phyloP scores from a whole-genome alignment of 2,113 vertebrate genomes.

The Copsychus sechellarum region DNA sequence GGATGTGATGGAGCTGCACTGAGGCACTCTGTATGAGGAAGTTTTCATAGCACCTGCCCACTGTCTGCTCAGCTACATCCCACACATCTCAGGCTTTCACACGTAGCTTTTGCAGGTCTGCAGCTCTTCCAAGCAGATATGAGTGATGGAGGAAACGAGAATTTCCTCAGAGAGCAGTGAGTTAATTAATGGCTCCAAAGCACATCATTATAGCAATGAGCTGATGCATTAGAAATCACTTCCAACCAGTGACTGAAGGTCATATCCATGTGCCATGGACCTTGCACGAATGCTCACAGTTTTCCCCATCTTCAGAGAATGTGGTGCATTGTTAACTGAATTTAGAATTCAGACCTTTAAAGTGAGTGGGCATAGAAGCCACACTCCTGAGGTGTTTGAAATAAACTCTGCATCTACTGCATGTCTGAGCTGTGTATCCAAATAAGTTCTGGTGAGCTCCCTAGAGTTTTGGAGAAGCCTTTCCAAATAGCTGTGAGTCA shows the following conservation, averaged over 20 bases:
- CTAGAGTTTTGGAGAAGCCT: neutral
- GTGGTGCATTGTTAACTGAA: neutral
- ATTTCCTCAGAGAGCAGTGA: neutral
- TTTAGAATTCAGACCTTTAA: neutral
- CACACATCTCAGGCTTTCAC: neutral
- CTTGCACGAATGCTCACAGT: neutral
- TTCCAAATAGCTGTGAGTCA: constrained; percentile 27
- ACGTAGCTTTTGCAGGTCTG: neutral
- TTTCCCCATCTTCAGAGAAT: neutral
- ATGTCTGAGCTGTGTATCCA: constrained; percentile 2
- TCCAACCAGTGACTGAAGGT: neutral
- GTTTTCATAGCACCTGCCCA: constrained; percentile 55
- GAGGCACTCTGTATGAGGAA: neutral
- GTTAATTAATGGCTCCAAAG: constrained; percentile 53
- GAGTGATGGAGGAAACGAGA: neutral
- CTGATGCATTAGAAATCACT: constrained; percentile 2
- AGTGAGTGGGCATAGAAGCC: neutral
- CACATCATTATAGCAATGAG: neutral
- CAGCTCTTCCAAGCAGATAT: neutral
- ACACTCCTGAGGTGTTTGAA: neutral
- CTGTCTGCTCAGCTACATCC: neutral
- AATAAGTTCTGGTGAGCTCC: neutral
- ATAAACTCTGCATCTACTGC: neutral
- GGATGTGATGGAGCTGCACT: neutral
- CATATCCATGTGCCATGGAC: neutral